Evolutionary conservation across 2,888 invertebrate genomes (phyloP).

Genomic region (Timema podura): DNA sequence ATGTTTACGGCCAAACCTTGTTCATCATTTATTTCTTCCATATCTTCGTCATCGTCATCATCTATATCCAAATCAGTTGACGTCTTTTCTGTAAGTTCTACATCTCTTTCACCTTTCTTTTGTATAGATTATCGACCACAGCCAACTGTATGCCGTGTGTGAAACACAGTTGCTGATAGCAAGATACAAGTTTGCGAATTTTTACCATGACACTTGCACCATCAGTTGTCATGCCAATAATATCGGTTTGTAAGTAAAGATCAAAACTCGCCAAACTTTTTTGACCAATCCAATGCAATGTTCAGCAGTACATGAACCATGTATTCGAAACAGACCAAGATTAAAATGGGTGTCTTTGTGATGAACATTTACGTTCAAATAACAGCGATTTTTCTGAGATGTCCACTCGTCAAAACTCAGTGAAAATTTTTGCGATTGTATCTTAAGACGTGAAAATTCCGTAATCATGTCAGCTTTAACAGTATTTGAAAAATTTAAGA

Average conservation of each 20-base stretch:
- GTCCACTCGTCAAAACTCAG: background rate
- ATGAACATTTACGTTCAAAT: background rate
- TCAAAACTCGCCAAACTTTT: background rate
- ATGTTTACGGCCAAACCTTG: background rate
- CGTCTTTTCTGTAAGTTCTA: conserved; percentile 9
- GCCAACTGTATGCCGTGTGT: background rate
- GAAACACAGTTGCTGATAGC: conserved; percentile 9
- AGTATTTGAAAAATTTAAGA: background rate
- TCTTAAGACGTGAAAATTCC: background rate
- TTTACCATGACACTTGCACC: background rate
- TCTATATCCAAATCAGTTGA: conserved; percentile 10
- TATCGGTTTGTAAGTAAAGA: background rate
- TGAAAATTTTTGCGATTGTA: background rate
- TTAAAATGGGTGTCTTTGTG: background rate
- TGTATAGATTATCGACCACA: background rate
- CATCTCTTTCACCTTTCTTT: background rate
- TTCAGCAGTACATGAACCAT: background rate
- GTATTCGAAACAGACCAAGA: background rate
- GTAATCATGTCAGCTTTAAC: conserved; percentile 2
- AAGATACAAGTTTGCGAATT: background rate
- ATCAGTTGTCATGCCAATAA: conserved; percentile 3
- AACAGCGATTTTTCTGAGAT: background rate
- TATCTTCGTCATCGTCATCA: background rate
- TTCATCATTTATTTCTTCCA: background rate
- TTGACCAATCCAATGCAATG: background rate